Conservation (phyloP, 2,888 invertebrate genomes). For the Caenorhabditis wallacei region DNA sequence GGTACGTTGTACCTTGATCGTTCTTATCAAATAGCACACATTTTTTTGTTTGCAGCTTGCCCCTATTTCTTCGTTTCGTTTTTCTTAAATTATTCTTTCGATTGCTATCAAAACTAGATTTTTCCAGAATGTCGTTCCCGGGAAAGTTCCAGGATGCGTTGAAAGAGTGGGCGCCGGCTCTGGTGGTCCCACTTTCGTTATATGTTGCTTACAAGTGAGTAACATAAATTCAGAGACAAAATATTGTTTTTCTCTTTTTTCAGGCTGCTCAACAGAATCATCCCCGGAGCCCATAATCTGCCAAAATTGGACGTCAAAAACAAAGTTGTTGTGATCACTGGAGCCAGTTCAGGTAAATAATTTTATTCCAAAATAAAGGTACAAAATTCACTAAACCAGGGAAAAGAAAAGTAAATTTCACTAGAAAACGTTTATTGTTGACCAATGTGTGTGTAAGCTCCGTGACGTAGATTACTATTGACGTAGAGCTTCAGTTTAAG, state of each 20-base stretch:
- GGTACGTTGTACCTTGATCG: conserved; percentile 48
- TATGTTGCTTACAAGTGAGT: conserved; percentile 62
- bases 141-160: conserved; percentile 49
- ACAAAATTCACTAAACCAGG: background rate
- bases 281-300: conserved; percentile 79
- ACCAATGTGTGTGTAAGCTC: too few relatives aligned
- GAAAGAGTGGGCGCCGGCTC: conserved; percentile 44
- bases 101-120: too few relatives aligned
- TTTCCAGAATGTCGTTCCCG: conserved; percentile 46
- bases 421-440: too few relatives aligned
- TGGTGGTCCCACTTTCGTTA: conserved; percentile 54
- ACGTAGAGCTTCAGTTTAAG: too few relatives aligned
- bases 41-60: conserved; percentile 6
- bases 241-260: background rate
- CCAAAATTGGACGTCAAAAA: conserved; percentile 73
- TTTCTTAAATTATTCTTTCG: too few relatives aligned
- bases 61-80: conserved; percentile 9
- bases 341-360: conserved; percentile 75
- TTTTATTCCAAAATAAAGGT: background rate
- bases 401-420: too few relatives aligned
- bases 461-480: too few relatives aligned
- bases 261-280: conserved; percentile 62
- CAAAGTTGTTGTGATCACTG: conserved; percentile 80
- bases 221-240: background rate
- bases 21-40: conserved; percentile 49